Base-by-base conservation (phyloP, 2,113 vertebrate genomes). In the Bambusicola thoracicus region DNA sequence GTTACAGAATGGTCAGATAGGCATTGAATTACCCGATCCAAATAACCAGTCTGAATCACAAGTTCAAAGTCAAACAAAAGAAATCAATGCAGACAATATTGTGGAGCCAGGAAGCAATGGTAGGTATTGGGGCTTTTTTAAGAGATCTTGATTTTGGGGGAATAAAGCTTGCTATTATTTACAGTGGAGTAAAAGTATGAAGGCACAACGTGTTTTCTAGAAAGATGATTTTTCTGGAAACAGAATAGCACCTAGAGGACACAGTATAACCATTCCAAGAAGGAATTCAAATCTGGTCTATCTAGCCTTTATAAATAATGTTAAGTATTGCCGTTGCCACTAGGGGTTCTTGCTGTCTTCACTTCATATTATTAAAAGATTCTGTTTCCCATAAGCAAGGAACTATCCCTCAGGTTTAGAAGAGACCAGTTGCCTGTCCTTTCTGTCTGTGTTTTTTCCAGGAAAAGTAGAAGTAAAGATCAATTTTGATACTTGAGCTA, bases 1-100 rank as follows among this genome's bases (percentile, higher is more conserved):
- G 38, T 91, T 98, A 56, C 98, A 97, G 58, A 98, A 97, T 36
- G 95, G 96, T 27, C 97, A 98, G 25, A 92, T 94, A 58, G 94
- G 79, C 63, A 51, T 89, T 56, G 96, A 98, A 30, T 76, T 97
- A 15, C 70, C 90, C 14, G 98, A 98, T 82, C 90, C 90, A 11
- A 96, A 88, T 29, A 41, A 53, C 72, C 96, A 94, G 16, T 62
- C 91, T 19, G 93, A 96, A 41, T 67, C 97, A 51, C 93, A 97
- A 49, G 40, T 85, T 66, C 97, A 97, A 91, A 98, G 93, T 69
- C 69, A 95, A 78, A 48, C 85, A 20, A 96, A 98, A 87, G 98
- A 98, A 49, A 94, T 92, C 24, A 49, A 79, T 87, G n/a, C 15
- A 59, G 94, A 98, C 89, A 79, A 91, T 62, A 44, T 13, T 38